phyloP scores from a whole-genome alignment of 2,888 invertebrate genomes.

The Lithophane ornitopus region DNA sequence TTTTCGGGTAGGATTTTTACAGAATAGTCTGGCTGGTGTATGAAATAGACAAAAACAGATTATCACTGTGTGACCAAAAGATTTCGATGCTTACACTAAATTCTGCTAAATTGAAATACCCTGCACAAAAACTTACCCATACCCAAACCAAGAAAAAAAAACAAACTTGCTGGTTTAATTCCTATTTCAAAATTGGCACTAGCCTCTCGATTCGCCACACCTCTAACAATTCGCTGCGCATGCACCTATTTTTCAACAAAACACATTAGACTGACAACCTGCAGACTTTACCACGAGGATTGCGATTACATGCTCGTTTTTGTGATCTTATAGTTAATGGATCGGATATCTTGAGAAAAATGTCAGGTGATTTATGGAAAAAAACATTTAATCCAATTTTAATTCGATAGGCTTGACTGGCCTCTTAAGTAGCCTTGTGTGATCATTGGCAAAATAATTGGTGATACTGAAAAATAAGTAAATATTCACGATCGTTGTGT shows the following conservation, averaged over 20 bases:
- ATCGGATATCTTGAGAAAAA: conserved; percentile 18
- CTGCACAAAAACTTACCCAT: neutral
- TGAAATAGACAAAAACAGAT: neutral
- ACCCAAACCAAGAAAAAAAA: neutral
- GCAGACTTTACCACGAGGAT: conserved; percentile 78
- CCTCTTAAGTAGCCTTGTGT: neutral
- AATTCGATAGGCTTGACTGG: neutral
- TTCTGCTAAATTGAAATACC: neutral
- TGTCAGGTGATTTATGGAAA: conserved; percentile 46
- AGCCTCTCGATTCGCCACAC: conserved; percentile 49
- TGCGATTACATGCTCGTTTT: conserved; percentile 73
- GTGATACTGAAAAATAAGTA: neutral
- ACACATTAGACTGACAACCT: conserved; percentile 52
- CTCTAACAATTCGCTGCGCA: conserved; percentile 49
- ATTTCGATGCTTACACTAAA: neutral
- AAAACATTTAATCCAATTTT: conserved; percentile 16
- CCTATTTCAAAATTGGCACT: conserved; percentile 46
- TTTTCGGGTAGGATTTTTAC: neutral
- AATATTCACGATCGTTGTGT: neutral
- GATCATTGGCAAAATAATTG: neutral
- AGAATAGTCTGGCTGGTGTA: neutral
- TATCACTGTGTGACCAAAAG: neutral
- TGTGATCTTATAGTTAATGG: conserved; percentile 9
- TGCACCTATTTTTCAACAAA: conserved; percentile 41
- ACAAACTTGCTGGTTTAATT: neutral